Conservation (phyloP, 2,797 vertebrate genomes). For the Acanthurus tractus region DNA sequence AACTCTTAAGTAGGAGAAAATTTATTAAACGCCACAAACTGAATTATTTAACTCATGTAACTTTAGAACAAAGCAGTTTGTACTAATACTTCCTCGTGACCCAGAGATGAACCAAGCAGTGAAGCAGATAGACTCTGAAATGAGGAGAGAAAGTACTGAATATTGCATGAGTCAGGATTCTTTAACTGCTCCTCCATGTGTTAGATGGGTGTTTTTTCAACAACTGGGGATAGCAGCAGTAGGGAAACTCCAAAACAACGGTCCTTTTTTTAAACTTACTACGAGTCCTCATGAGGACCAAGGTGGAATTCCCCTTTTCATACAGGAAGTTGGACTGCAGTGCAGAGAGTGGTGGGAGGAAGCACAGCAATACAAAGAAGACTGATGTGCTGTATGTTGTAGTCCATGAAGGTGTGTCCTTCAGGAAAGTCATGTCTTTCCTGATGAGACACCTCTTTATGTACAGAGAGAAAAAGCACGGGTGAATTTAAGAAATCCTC, state of each 20-base stretch:
- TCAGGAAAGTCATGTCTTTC: constrained; percentile 8
- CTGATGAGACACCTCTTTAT: neutral
- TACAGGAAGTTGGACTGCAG: constrained; percentile 50
- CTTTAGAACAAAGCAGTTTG: neutral
- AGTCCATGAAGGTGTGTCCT: constrained; percentile 10
- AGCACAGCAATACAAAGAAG: constrained; percentile 9
- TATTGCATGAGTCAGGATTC: constrained; percentile 55
- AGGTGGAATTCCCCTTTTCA: constrained; percentile 66
- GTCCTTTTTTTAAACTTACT: neutral
- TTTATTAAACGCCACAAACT: neutral
- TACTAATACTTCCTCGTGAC: constrained; percentile 27
- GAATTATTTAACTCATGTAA: neutral
- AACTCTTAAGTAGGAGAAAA: neutral
- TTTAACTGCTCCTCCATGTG: constrained; percentile 29
- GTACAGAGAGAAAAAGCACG: neutral
- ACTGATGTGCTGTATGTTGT: neutral
- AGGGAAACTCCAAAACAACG: constrained; percentile 39
- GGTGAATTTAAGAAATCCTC: neutral
- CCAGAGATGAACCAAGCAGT: constrained; percentile 54
- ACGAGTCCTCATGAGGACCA: constrained; percentile 7
- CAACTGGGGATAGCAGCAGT: constrained; percentile 27
- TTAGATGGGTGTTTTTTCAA: constrained; percentile 3
- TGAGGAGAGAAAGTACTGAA: constrained; percentile 48
- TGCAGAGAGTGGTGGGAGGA: constrained; percentile 16
- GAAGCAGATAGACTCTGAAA: constrained; percentile 52